Evolutionary conservation across 2,113 vertebrate species (phyloP).

Genomic region (Formicarius rufipectus): DNA sequence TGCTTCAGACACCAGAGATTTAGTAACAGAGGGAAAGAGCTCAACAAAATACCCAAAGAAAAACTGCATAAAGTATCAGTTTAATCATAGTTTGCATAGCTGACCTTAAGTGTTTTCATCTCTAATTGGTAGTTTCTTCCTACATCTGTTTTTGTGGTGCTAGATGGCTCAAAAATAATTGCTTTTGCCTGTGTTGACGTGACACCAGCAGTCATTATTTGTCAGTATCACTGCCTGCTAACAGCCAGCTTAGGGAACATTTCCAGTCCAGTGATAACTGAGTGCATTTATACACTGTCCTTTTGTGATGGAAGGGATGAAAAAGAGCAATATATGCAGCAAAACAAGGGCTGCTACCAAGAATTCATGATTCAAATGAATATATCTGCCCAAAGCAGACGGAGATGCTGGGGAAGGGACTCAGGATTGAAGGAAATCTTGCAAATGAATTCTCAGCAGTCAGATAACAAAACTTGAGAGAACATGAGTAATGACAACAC

Average conservation of each 20-base stretch:
- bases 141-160: neutral
- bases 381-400: neutral
- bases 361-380: neutral
- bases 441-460: neutral
- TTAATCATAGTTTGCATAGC: neutral
- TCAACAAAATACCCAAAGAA: neutral
- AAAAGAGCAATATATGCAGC: neutral
- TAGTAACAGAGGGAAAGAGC: neutral
- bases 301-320: neutral
- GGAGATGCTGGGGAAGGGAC: neutral
- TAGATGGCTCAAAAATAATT: constrained; percentile 17
- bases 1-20: neutral
- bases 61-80: neutral
- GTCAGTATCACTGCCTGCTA: neutral
- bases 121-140: constrained; percentile 25
- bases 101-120: neutral
- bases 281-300: neutral
- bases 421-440: neutral
- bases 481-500: neutral
- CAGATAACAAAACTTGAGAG: neutral
- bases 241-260: neutral
- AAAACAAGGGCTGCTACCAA: neutral
- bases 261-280: neutral
- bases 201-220: neutral
- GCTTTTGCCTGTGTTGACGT: neutral